Conservation (phyloP, 2,888 invertebrate genomes). For the Eledona agricola region DNA sequence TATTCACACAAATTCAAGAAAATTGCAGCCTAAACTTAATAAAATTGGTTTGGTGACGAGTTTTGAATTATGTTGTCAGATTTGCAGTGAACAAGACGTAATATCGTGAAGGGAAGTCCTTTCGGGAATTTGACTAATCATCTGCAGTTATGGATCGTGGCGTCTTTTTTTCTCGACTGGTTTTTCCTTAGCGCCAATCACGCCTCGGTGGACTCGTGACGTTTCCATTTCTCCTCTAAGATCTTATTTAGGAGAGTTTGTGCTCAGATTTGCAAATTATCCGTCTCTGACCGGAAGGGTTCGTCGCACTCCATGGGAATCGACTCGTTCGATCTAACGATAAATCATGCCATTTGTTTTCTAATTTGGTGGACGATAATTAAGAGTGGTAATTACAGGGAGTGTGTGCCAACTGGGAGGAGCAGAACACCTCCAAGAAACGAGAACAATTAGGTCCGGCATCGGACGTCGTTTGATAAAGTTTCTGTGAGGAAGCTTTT, state of each 20-base stretch:
- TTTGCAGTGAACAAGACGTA: background rate
- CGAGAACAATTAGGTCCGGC: constrained; percentile 31
- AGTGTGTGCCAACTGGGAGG: constrained; percentile 32
- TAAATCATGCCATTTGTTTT: constrained; percentile 24
- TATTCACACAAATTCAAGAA: no score
- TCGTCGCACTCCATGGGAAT: constrained; percentile 32
- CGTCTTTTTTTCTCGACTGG: constrained; percentile 14
- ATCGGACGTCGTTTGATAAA: no score
- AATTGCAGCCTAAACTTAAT: no score
- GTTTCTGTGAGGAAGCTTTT: no score
- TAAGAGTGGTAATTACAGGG: constrained; percentile 35
- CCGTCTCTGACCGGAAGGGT: constrained; percentile 29
- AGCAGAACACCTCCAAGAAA: constrained; percentile 32
- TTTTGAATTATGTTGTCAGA: no score
- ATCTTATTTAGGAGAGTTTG: constrained; percentile 49
- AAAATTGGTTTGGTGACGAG: no score
- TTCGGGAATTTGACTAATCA: constrained; percentile 8
- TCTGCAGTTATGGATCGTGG: constrained; percentile 19
- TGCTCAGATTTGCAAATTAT: constrained; percentile 48
- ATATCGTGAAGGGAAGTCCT: background rate
- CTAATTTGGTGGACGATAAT: constrained; percentile 31
- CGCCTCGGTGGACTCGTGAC: constrained; percentile 53
- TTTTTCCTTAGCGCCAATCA: constrained; percentile 42
- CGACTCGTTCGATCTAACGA: background rate
- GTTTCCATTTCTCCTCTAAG: constrained; percentile 48